Percentiles rank a stretch among this genome's conserved stretches.
Conservation (phyloP, 2,797 vertebrate genomes). For the Nyctibius grandis region DNA sequence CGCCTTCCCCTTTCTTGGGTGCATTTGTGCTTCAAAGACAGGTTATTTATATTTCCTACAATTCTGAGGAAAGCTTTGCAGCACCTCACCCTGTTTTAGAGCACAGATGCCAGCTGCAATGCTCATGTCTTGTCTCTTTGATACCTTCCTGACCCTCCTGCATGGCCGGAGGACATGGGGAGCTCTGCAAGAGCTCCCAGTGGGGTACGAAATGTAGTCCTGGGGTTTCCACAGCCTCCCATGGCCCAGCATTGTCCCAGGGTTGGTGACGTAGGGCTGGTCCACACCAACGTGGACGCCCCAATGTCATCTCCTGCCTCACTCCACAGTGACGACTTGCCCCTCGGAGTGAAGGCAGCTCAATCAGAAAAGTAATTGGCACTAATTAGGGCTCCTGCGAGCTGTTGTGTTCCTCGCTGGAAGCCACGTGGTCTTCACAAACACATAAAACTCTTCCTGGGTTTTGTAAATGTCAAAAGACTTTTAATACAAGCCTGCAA, state of each 20-base stretch:
- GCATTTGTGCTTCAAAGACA: neutral
- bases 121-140: neutral
- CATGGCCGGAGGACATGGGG: neutral
- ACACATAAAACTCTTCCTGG: neutral
- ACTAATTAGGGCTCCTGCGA: neutral
- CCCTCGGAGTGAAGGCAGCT: neutral
- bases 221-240: rapidly evolving
- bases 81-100: neutral
- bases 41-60: neutral
- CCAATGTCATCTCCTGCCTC: neutral
- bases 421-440: neutral
- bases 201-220: neutral
- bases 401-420: neutral
- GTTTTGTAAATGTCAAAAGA: neutral
- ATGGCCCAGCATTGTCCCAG: neutral
- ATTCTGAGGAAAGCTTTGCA: neutral
- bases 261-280: neutral
- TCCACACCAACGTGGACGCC: rapidly evolving
- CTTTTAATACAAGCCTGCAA: neutral
- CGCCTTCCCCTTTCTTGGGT: neutral
- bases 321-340: rapidly evolving
- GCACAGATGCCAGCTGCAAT: neutral
- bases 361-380: neutral
- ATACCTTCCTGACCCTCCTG: neutral
- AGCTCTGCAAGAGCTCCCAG: neutral